A percentile compares a stretch with the other conserved stretches of the same genome.
Conservation (phyloP, 2,113 vertebrate genomes). For the Zapornia atra region DNA sequence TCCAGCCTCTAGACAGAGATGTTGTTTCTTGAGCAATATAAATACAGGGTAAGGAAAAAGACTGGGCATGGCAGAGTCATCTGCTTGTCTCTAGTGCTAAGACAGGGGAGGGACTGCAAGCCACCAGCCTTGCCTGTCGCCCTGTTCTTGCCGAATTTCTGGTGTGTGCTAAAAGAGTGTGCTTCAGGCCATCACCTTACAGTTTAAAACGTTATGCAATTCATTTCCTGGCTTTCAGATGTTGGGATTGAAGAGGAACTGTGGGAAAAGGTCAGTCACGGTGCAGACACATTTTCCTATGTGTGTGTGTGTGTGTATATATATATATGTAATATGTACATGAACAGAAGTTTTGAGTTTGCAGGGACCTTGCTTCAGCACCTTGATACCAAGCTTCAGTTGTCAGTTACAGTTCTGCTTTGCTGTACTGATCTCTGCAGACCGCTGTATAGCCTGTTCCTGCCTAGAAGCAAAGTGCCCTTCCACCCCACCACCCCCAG, state of each 20-base stretch:
- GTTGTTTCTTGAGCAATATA: background rate
- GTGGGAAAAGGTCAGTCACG: background rate
- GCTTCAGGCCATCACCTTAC: background rate
- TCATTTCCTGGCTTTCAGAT: background rate
- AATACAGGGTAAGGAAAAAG: background rate
- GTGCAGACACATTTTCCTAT: fast-evolving
- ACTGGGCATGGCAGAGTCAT: background rate
- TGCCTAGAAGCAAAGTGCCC: background rate
- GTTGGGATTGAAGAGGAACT: background rate
- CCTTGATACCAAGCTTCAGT: background rate
- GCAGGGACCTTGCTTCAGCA: background rate
- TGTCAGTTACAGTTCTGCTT: background rate
- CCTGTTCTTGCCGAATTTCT: background rate
- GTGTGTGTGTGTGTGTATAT: too few relatives aligned
- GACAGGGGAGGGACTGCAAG: background rate
- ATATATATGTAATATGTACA: too few relatives aligned
- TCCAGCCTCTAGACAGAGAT: background rate
- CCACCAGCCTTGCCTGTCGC: background rate
- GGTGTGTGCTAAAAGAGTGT: background rate
- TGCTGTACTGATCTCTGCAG: background rate
- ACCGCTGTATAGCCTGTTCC: background rate
- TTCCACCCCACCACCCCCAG: too few relatives aligned
- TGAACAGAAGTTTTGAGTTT: background rate
- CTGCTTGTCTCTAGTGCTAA: background rate
- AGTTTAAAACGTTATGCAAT: background rate